A percentile compares a stretch with the other conserved stretches of the same genome.
Conservation (phyloP, 2,888 invertebrate species). For the Pachliopta kotzebuea region DNA sequence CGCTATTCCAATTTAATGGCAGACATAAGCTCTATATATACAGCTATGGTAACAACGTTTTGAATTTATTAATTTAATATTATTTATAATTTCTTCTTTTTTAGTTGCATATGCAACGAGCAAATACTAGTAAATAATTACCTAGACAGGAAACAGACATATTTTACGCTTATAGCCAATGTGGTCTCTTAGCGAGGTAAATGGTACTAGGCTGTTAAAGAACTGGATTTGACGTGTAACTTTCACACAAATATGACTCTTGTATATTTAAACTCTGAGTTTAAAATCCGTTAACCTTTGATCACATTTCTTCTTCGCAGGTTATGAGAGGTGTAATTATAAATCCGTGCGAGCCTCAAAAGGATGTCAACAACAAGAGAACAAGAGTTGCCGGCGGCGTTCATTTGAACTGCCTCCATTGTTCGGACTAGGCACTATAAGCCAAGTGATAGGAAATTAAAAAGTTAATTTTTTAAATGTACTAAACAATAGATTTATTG, state of each 20-base stretch:
- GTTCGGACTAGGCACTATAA: conserved; percentile 33
- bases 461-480: conserved; percentile 70
- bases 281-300: conserved; percentile 1
- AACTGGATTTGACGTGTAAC: background rate
- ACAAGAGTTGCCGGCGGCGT: conserved; percentile 36
- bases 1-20: too few relatives aligned
- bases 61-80: too few relatives aligned
- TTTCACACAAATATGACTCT: conserved; percentile 1
- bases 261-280: background rate
- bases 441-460: conserved; percentile 67
- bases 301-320: conserved; percentile 3
- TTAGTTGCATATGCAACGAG: too few relatives aligned
- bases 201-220: too few relatives aligned
- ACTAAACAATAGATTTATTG: too few relatives aligned
- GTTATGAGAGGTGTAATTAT: conserved; percentile 20
- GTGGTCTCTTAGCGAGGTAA: too few relatives aligned
- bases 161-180: too few relatives aligned
- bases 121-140: too few relatives aligned
- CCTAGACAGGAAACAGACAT: too few relatives aligned
- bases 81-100: too few relatives aligned
- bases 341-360: conserved; percentile 16
- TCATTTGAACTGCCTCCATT: conserved; percentile 37
- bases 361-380: conserved; percentile 31
- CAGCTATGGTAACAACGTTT: too few relatives aligned
- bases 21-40: too few relatives aligned